These are phyloP conservation scores for Pygoscelis antarcticus DNA, from an alignment of 2,113 vertebrate species.

Conservation along the genomic window DNA sequence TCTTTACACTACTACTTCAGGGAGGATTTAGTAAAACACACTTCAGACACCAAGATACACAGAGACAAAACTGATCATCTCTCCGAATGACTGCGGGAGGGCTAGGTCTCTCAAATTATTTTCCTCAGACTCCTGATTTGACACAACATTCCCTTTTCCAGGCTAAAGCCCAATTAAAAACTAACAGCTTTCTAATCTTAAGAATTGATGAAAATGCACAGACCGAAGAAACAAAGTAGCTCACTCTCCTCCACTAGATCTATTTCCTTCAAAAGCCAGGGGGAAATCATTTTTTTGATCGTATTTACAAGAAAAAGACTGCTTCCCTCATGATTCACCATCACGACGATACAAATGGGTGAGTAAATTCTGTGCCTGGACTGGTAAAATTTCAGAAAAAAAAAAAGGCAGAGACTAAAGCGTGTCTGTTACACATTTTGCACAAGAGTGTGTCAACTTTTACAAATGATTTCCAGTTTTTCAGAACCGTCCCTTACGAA, in stretches of 20 bases:
- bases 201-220: not conserved
- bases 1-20: not conserved
- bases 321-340: not conserved
- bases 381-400: not conserved
- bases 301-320: not conserved
- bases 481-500: not conserved
- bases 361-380: not conserved
- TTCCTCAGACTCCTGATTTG: not conserved
- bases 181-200: not conserved
- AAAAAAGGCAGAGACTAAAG: not conserved
- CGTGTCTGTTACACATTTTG: not conserved
- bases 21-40: not conserved
- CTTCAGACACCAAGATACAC: not conserved
- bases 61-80: not conserved
- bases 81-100: rapidly evolving
- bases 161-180: not conserved
- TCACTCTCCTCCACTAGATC: not conserved
- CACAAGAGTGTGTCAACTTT: no score
- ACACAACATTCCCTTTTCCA: not conserved
- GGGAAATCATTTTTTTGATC: not conserved
- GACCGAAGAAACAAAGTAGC: not conserved
- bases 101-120: not conserved
- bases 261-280: not conserved
- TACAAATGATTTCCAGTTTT: not conserved
- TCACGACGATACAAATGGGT: not conserved